Evolutionary conservation across 2,888 invertebrate species (phyloP).

Genomic region (Elysia crispata): DNA sequence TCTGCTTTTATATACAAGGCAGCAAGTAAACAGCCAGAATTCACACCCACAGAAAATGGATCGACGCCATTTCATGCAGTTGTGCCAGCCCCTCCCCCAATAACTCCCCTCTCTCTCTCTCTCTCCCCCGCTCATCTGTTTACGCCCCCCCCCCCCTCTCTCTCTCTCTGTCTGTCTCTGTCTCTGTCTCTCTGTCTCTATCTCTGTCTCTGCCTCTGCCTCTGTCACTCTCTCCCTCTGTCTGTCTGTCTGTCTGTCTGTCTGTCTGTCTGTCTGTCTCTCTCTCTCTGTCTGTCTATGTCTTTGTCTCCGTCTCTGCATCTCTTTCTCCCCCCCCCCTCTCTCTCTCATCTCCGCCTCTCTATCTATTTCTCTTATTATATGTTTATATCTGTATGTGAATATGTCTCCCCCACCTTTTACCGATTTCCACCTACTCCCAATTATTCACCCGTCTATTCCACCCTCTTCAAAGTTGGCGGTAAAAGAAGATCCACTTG

Average conservation of each 20-base stretch:
- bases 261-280: neutral
- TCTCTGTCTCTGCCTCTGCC: neutral
- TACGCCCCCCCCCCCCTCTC: neutral
- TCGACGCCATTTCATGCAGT: neutral
- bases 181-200: neutral
- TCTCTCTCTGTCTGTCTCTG: constrained; percentile 17
- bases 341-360: neutral
- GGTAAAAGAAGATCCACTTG: too few relatives aligned
- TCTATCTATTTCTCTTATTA: constrained; percentile 2
- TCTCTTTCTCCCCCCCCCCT: neutral
- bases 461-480: too few relatives aligned
- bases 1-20: too few relatives aligned
- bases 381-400: too few relatives aligned
- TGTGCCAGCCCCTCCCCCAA: neutral
- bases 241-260: neutral
- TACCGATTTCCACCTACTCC: too few relatives aligned
- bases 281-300: neutral
- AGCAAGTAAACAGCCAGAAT: too few relatives aligned
- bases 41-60: too few relatives aligned
- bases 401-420: too few relatives aligned
- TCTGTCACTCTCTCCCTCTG: too few relatives aligned
- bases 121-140: neutral
- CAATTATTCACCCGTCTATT: too few relatives aligned
- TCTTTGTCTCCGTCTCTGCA: neutral
- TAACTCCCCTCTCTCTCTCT: neutral